These are phyloP conservation scores for Poecile montanus DNA, from an alignment of 2,797 vertebrate genomes.

Conservation along the genomic window DNA sequence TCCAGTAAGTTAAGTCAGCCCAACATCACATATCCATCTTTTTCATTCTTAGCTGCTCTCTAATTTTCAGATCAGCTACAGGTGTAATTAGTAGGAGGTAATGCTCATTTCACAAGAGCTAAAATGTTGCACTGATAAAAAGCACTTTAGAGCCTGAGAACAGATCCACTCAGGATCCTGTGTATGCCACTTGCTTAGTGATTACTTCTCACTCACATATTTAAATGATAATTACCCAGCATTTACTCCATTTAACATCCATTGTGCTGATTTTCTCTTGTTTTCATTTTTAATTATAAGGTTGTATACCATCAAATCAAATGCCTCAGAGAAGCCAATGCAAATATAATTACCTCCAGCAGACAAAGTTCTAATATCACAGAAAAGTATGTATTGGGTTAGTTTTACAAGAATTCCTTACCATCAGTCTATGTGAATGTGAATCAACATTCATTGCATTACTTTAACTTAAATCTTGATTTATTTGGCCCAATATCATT, in stretches of 20 bases:
- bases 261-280: not conserved
- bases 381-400: not conserved
- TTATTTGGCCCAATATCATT: not conserved
- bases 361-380: not conserved
- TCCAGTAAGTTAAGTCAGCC: not conserved
- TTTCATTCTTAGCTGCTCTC: not conserved
- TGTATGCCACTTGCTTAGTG: not conserved
- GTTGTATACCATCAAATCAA: not conserved
- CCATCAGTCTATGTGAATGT: not conserved
- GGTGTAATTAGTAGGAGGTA: not conserved
- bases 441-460: not conserved
- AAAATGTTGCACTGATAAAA: not conserved
- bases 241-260: not conserved
- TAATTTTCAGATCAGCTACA: not conserved
- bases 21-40: not conserved
- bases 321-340: not conserved
- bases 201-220: not conserved
- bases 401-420: not conserved
- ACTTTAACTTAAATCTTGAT: not conserved
- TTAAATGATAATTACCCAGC: not conserved
- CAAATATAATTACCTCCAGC: constrained; percentile 13
- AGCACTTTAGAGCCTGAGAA: not conserved
- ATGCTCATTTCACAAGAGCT: not conserved
- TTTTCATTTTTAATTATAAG: constrained; percentile 5
- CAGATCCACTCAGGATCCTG: not conserved